phyloP scores from a whole-genome alignment of 2,888 invertebrate genomes.

The Athalia rosae region DNA sequence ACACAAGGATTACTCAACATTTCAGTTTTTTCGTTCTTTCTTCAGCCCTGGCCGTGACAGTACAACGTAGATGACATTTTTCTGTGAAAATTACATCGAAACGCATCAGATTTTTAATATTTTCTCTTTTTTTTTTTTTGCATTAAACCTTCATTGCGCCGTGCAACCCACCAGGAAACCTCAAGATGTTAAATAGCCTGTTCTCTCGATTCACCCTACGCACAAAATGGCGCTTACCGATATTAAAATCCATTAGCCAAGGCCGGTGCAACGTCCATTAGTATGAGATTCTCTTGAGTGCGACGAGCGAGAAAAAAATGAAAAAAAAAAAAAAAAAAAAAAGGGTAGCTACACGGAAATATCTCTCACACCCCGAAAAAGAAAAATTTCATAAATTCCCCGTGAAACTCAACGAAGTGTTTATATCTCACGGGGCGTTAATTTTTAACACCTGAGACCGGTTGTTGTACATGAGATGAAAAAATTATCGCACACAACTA shows the following conservation, averaged over 20 bases:
- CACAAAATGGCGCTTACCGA: constrained; percentile 1
- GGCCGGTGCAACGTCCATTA: constrained; percentile 19
- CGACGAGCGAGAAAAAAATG: background rate
- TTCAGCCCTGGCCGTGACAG: no score
- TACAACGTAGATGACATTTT: no score
- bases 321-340: background rate
- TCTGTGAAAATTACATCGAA: no score
- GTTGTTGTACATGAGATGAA: no score
- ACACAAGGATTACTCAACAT: no score
- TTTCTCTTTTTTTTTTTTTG: background rate
- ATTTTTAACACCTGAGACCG: no score
- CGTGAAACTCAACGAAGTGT: no score
- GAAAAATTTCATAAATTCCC: background rate
- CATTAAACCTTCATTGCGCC: no score
- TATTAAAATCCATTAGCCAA: constrained; percentile 35
- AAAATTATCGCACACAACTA: no score
- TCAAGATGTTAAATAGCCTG: constrained; percentile 28
- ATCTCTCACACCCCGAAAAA: background rate
- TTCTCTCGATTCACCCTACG: constrained; percentile 17
- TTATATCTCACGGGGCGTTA: no score
- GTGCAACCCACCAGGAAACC: background rate
- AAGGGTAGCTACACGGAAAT: background rate
- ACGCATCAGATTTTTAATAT: background rate
- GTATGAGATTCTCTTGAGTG: constrained; percentile 6
- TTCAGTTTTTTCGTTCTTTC: no score